phyloP scores from a whole-genome alignment of 37 sponge, comb jelly and placozoan species.

The Geodia barretti region DNA sequence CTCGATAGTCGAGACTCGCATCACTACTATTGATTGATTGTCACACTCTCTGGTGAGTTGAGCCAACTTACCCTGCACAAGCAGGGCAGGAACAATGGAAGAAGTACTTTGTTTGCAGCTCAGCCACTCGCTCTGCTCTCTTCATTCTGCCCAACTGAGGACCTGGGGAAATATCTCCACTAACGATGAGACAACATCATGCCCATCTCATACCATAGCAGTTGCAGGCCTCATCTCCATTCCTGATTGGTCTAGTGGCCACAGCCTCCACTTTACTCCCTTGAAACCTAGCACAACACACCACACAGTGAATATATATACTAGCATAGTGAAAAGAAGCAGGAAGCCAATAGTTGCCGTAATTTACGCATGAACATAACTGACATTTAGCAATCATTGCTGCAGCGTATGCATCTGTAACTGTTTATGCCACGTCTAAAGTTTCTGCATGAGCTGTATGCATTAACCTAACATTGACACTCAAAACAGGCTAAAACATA shows the following conservation, averaged over 20 bases:
- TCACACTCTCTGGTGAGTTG: background rate
- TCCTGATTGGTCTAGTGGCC: slow-evolving; percentile 11
- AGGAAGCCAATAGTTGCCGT: no score
- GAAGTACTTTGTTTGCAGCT: slow-evolving; percentile 44
- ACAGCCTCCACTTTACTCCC: slow-evolving; percentile 30
- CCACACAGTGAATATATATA: background rate
- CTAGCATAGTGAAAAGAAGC: background rate
- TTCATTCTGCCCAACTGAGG: slow-evolving; percentile 50
- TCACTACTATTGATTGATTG: background rate
- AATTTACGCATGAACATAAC: no score
- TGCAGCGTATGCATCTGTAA: no score
- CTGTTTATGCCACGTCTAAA: no score
- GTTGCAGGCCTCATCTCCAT: slow-evolving; percentile 38
- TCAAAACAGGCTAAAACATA: no score
- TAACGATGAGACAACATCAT: no score
- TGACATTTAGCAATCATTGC: no score
- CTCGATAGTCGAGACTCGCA: background rate
- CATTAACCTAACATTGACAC: no score
- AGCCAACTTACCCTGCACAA: slow-evolving; percentile 28
- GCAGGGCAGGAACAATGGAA: slow-evolving; percentile 62
- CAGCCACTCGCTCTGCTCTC: slow-evolving; percentile 16
- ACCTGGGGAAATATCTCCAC: slow-evolving; percentile 33
- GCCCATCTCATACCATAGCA: slow-evolving; percentile 46
- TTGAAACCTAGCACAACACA: slow-evolving; percentile 20
- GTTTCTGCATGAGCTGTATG: no score